phyloP scores from a whole-genome alignment of 1,140 invertebrate genomes.

The Zaprionus camerounensis region DNA sequence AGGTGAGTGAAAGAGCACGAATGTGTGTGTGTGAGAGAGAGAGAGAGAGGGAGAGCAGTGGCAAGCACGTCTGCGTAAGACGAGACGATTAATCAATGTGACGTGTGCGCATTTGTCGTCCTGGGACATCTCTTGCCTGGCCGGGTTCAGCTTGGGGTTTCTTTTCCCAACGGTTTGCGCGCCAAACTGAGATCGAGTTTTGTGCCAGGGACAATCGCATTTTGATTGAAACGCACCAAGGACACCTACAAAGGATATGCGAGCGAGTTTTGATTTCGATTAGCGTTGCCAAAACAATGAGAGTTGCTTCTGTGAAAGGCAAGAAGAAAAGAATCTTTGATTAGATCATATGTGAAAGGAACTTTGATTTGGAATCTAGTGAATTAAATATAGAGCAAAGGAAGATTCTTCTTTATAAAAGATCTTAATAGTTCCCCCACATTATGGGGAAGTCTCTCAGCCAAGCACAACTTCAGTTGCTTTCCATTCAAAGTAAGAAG shows the following conservation, averaged over 20 bases:
- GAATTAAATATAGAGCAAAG: not conserved
- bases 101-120: slow-evolving; percentile 56
- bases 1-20: slow-evolving; percentile 9
- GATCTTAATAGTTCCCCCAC: not conserved
- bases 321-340: too few relatives aligned
- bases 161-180: slow-evolving; percentile 40
- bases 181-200: slow-evolving; percentile 36
- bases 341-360: too few relatives aligned
- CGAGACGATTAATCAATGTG: slow-evolving; percentile 77
- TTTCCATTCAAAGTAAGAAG: not conserved
- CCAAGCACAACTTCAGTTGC: not conserved
- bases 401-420: too few relatives aligned
- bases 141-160: slow-evolving; percentile 7
- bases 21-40: not conserved
- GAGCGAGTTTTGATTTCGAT: slow-evolving; percentile 1
- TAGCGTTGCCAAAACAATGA: not conserved
- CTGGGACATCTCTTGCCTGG: slow-evolving; percentile 49
- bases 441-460: not conserved
- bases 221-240: slow-evolving; percentile 6
- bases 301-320: too few relatives aligned
- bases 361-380: too few relatives aligned
- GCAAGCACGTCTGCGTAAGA: slow-evolving; percentile 15
- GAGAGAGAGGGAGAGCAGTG: not conserved
- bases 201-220: slow-evolving; percentile 12
- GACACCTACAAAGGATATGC: slow-evolving; percentile 2